phyloP scores from a whole-genome alignment of 2,113 vertebrate genomes.

The Rhinoderma darwinii region DNA sequence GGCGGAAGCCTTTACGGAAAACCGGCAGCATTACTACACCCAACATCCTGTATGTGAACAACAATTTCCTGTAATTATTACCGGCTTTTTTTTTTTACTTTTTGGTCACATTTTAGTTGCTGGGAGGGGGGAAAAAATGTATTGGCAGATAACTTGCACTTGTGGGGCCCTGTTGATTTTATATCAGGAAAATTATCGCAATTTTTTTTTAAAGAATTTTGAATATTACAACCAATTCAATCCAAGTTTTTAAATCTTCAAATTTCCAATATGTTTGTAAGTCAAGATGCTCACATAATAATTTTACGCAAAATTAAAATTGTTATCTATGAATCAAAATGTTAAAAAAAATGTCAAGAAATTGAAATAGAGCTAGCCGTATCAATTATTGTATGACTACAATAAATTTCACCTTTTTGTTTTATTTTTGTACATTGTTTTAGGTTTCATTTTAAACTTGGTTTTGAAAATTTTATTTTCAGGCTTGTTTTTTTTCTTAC shows the following conservation, averaged over 20 bases:
- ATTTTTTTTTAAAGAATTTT: too few relatives aligned
- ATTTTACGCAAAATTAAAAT: background rate
- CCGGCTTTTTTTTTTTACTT: background rate
- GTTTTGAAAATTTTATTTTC: too few relatives aligned
- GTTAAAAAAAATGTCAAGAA: background rate
- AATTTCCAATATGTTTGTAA: background rate
- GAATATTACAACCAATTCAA: too few relatives aligned
- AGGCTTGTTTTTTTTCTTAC: too few relatives aligned
- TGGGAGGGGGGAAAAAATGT: background rate
- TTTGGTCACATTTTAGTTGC: background rate
- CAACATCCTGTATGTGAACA: background rate
- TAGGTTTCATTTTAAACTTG: too few relatives aligned
- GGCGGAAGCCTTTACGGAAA: background rate
- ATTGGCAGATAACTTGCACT: background rate
- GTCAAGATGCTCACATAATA: background rate
- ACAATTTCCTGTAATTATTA: background rate
- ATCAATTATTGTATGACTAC: background rate
- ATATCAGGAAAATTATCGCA: too few relatives aligned
- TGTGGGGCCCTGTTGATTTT: conserved; percentile 6
- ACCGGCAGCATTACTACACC: background rate
- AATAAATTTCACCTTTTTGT: too few relatives aligned
- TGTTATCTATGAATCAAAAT: background rate
- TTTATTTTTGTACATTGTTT: too few relatives aligned
- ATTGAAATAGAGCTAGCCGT: too few relatives aligned
- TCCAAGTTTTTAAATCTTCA: too few relatives aligned